Conservation (phyloP, 30 jellyfish, hydroid and myxozoan genomes). For the Cassiopea andromeda region DNA sequence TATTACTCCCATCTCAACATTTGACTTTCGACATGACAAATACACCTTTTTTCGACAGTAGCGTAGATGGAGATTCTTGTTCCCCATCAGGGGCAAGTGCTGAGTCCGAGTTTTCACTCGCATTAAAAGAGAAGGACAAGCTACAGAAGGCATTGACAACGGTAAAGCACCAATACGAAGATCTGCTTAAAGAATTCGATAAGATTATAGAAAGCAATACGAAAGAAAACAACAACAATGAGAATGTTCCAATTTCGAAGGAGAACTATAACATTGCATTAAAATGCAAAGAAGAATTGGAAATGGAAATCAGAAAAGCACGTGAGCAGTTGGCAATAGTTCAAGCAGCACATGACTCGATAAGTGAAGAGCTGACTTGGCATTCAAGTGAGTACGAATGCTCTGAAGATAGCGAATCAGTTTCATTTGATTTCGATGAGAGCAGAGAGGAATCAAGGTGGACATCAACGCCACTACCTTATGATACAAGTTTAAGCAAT, state of each 20-base stretch:
- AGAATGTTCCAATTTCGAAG: slow-evolving; percentile 49
- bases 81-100: slow-evolving; percentile 63
- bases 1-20: background rate
- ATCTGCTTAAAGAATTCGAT: slow-evolving; percentile 69
- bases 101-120: slow-evolving; percentile 59
- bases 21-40: background rate
- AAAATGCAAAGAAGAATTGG: slow-evolving; percentile 81
- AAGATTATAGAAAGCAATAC: slow-evolving; percentile 47
- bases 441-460: slow-evolving; percentile 20
- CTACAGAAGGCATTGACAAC: slow-evolving; percentile 54
- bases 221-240: slow-evolving; percentile 38
- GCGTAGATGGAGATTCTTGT: slow-evolving; percentile 30
- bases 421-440: slow-evolving; percentile 35
- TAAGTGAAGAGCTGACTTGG: slow-evolving; percentile 25
- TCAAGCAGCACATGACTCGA: slow-evolving; percentile 59
- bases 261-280: slow-evolving; percentile 63
- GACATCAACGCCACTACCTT: slow-evolving; percentile 63
- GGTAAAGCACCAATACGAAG: slow-evolving; percentile 73
- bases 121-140: slow-evolving; percentile 66
- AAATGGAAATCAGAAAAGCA: slow-evolving; percentile 78
- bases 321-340: slow-evolving; percentile 76
- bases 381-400: slow-evolving; percentile 60
- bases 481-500: slow-evolving; percentile 7
- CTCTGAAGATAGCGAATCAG: slow-evolving; percentile 62
- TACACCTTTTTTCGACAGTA: background rate